Evolutionary conservation across 2,797 vertebrate genomes (phyloP), one percentile per base, ranked within the genome.

Genomic region (Todus mexicanus): DNA sequence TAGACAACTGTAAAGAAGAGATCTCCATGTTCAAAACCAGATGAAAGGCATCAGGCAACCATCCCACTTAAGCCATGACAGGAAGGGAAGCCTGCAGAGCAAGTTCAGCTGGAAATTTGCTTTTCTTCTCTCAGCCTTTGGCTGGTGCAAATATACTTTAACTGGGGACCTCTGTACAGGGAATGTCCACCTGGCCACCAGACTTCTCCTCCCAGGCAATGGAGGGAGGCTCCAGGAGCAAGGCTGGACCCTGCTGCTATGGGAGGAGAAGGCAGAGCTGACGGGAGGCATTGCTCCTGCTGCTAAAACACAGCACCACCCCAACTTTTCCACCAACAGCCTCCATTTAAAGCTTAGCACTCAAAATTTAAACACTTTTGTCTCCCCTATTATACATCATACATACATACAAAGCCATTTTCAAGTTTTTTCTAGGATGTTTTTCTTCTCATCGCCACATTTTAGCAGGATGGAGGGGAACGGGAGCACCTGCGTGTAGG

Each of bases 251-350:
- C 65, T 22, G 71, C 65, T 35, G 38, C 51, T 42, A 21, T 0
- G 0, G 29, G 12, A 66, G 47, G 23, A 57, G 42, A 43, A n/a
- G 51, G 64, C 51, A 80, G 56, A 38, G 37, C 21, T 0, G 4
- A 22, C 0, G 0, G 43, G 18, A 72, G 19, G 51, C 47, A 72
- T 11, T 0, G 0, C 6, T 11, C 15, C n/a, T 21, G 57, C 38
- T 66, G 48, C 65, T 43, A 69, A 25, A 26, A 65, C 48, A 56
- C 51, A 38, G n/a, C n/a, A n/a, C 15, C 35, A 12, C 19, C 29
- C 54, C 38, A 22, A 42, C 43, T 27, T 9, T 69, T 7, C 59
- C 20, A 27, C 15, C 77, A 47, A 18, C 35, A 84, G 22, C 45
- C 43, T 29, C 3, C 3, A 19, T 15, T 18, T 40, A 66, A 81